Evolutionary conservation across 2,888 invertebrate genomes (phyloP).

Genomic region (Globia sparganii): DNA sequence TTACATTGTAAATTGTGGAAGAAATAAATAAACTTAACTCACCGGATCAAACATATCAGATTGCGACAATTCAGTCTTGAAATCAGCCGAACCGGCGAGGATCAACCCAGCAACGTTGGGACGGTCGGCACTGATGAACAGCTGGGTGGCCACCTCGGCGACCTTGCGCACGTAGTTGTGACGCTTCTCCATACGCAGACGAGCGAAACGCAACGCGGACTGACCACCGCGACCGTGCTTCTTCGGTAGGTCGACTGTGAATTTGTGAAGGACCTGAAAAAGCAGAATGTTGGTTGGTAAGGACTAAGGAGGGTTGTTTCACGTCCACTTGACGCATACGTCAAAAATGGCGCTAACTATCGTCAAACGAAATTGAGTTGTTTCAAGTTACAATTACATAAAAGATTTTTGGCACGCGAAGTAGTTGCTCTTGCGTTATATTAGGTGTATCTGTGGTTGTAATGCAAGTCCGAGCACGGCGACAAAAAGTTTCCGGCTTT

Average conservation of each 20-base stretch:
- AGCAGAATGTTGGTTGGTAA: neutral
- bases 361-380: too few relatives aligned
- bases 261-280: constrained; percentile 96
- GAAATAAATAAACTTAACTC: constrained; percentile 88
- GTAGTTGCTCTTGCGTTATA: too few relatives aligned
- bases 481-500: too few relatives aligned
- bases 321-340: too few relatives aligned
- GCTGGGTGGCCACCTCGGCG: constrained; percentile 94
- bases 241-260: constrained; percentile 99
- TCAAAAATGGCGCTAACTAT: too few relatives aligned
- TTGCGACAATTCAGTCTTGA: constrained; percentile 99
- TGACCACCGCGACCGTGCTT: constrained; percentile 99
- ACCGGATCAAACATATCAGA: constrained; percentile 99
- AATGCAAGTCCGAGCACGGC: too few relatives aligned
- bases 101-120: constrained; percentile 99
- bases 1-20: neutral
- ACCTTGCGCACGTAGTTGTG: constrained; percentile 99
- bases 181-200: constrained; percentile 99
- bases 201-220: constrained; percentile 99
- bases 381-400: too few relatives aligned
- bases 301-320: neutral
- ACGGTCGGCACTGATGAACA: constrained; percentile 99
- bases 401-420: too few relatives aligned
- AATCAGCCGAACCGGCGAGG: constrained; percentile 99
- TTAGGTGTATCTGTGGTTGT: too few relatives aligned